Base-by-base conservation (phyloP, 2,797 vertebrate species). In the Paramormyrops hopkinsi region DNA sequence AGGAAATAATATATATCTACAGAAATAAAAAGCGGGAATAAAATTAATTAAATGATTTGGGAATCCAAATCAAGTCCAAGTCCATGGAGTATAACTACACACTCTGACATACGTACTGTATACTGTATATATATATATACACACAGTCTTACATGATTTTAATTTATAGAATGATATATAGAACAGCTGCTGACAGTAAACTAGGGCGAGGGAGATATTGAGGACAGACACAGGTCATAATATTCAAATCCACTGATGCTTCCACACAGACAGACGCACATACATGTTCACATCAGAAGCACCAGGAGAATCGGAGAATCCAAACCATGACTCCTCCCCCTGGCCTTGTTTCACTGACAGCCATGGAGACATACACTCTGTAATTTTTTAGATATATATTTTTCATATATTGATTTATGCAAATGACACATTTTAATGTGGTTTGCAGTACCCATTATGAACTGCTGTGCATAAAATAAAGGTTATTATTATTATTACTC, bases 11-110 rank as follows among this genome's bases (percentile, higher is more conserved):
- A 41, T 82, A 82, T 82, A 82, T 14, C 37, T 46, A 3, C 17
- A 82, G 41, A 82, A 46, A 82, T 82, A 82, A 82, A 54, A 54
- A 19, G 53, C 53, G 4, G 37, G 73, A 82, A 82, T 82, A 44
- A 46, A 44, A 82, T 82, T 82, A 46, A 82, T n/a, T 82, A 82
- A 82, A 82, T 46, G 41, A 82, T 82, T 82, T 82, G 76, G 37
- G 76, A 82, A 82, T 82, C 29, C 29, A 29, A 29, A 29, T 29
- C 29, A 29, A 29, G 29, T 29, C n/a, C 0, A 82, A 46, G 41
- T 82, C 37, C 76, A 82, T 46, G 41, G 37, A 82, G 76, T 46
- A 82, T 82, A 82, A 46, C 17, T 82, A 46, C 41, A 82, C 76
- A 82, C 76, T 9, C 76, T 44, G n/a, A 85, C 22, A 85, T 50